A percentile compares a stretch with the other conserved stretches of the same genome.
Conservation (phyloP, 2,113 vertebrate genomes). For the Carassius carassius region DNA sequence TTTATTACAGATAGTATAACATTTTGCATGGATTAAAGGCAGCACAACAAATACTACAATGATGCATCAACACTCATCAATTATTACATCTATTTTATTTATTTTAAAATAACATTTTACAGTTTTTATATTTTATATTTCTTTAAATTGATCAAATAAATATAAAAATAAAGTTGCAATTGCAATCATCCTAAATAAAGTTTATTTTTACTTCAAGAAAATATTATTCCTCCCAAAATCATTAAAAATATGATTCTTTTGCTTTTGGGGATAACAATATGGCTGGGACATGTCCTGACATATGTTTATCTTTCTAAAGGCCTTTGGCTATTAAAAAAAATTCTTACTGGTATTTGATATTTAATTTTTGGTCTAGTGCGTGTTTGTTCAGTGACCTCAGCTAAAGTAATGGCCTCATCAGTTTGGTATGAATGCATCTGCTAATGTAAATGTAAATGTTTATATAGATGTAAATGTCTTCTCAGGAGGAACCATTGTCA, state of each 20-base stretch:
- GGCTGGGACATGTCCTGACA: neutral
- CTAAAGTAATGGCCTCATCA: conserved; percentile 22
- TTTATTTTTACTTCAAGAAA: neutral
- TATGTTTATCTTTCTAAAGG: neutral
- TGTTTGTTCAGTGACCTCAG: conserved; percentile 5
- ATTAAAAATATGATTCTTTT: neutral
- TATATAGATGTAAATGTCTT: conserved; percentile 14
- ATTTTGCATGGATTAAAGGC: neutral
- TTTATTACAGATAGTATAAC: neutral
- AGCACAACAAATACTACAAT: neutral
- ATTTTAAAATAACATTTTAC: neutral
- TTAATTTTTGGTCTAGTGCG: neutral
- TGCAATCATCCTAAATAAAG: neutral
- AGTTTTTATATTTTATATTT: neutral
- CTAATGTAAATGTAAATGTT: conserved; percentile 22
- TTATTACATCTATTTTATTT: too few relatives aligned
- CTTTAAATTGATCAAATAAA: neutral
- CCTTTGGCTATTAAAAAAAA: neutral
- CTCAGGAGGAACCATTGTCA: conserved; percentile 26
- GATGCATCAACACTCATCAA: neutral
- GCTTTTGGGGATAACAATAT: neutral
- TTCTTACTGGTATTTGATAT: neutral
- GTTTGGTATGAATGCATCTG: neutral
- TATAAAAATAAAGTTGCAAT: neutral
- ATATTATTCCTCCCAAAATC: neutral